Conservation (phyloP, 2,113 vertebrate genomes). For the Oxygymnocypris stewartii region DNA sequence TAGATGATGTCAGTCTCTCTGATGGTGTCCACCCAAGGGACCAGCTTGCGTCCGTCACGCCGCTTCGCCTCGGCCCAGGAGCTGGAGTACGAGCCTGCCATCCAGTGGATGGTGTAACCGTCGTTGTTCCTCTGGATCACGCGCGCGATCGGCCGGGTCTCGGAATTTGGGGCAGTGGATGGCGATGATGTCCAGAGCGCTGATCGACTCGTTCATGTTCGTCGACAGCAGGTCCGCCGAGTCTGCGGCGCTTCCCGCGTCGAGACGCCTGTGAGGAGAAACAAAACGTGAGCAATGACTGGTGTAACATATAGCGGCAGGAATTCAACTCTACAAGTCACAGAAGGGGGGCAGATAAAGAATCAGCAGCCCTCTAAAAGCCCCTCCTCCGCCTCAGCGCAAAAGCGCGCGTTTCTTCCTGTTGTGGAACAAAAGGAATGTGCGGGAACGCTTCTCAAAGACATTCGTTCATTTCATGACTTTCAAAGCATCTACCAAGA, state of each 20-base stretch:
- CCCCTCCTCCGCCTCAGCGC: no score
- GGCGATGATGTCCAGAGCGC: slow-evolving; percentile 94
- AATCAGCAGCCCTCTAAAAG: no score
- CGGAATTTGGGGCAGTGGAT: slow-evolving; percentile 98
- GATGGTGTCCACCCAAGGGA: slow-evolving; percentile 99
- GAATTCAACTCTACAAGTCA: no score
- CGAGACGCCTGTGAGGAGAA: slow-evolving; percentile 81
- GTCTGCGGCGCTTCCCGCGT: slow-evolving; percentile 90
- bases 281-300: neutral
- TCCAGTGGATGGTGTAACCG: slow-evolving; percentile 97
- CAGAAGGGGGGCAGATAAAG: no score
- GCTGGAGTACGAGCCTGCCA: slow-evolving; percentile 98
- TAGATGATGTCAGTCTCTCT: slow-evolving; percentile 99
- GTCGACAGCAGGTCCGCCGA: slow-evolving; percentile 86
- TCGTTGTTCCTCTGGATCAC: slow-evolving; percentile 92
- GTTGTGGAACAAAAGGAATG: no score
- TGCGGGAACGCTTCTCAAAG: no score
- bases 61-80: slow-evolving; percentile 96
- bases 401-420: no score
- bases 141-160: slow-evolving; percentile 94
- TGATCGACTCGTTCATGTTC: slow-evolving; percentile 92
- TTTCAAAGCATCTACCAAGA: no score
- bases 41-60: slow-evolving; percentile 95
- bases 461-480: no score
- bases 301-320: no score